phyloP scores from a whole-genome alignment of 2,888 invertebrate species.

The Germaria angustata region DNA sequence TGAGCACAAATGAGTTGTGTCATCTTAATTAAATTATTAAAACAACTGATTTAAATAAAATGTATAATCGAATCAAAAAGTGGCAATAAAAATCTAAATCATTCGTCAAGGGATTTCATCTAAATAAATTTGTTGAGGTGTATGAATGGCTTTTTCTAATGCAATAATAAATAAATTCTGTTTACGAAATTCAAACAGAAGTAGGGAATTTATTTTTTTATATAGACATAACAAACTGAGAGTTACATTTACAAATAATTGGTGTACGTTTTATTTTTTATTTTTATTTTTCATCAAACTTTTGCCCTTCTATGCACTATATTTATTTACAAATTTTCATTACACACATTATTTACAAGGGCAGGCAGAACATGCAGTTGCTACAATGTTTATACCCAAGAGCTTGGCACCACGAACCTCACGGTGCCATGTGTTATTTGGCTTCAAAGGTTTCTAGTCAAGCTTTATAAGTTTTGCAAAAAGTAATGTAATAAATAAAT shows the following conservation, averaged over 20 bases:
- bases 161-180: background rate
- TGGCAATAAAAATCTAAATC: no score
- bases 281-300: background rate
- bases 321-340: background rate
- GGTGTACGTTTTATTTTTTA: no score
- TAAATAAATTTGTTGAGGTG: no score
- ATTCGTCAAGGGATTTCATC: no score
- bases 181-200: no score
- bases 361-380: background rate
- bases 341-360: background rate
- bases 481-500: background rate
- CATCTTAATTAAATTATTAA: slow-evolving; percentile 25
- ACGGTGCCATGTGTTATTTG: background rate
- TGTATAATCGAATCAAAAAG: no score
- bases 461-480: no score
- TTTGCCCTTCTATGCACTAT: no score
- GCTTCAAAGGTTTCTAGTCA: background rate
- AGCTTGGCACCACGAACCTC: background rate
- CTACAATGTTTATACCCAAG: background rate
- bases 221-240: background rate
- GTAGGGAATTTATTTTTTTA: no score
- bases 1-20: background rate
- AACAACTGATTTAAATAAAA: background rate
- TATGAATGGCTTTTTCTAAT: no score
- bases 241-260: background rate